Evolutionary conservation across 2,797 vertebrate species (phyloP), one percentile per base, ranked within the genome.

Genomic region (Zenarchopterus dispar): DNA sequence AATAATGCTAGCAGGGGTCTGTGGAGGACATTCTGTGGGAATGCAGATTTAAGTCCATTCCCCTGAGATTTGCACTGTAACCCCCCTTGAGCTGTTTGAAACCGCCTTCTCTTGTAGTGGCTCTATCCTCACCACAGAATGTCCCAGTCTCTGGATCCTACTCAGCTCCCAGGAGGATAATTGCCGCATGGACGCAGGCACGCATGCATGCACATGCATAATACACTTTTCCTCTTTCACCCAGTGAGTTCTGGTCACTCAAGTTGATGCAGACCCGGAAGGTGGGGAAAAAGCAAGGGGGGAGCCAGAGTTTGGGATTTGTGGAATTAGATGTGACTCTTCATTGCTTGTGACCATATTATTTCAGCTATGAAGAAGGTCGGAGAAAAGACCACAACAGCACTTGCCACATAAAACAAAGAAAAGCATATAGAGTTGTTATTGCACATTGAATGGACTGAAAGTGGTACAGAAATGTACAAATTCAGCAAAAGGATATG

Each of bases 401-500:
- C 55, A 19, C 55, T 11, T 42, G 28, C 24, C 24, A 5, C 5
- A 44, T 7, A 1, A 18, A 19, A n/a, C 17, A n/a, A 8, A 44
- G 6, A 4, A n/a, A 44, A 44, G 18, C 43, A 8, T 44, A n/a
- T 5, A 33, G 3, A 48, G 59, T n/a, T 15, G 28, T 50, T 41
- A 43, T 23, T 58, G 55, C 73, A 73, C 43, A 59, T 0, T 49
- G 8, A 57, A 55, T 48, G 49, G 74, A 61, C 70, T 70, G 43
- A 80, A 80, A 72, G 70, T 62, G 84, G 86, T 88, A 89, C 84
- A 85, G 73, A 23, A 64, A 80, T 74, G 67, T 78, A 63, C 64
- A 66, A 48, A 70, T 51, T 44, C n/a, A 52, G 45, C 31, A n/a
- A 63, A 36, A 64, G 41, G 36, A 77, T 48, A 61, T n/a, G 0